phyloP scores from a whole-genome alignment of 2,797 vertebrate genomes.

The Percopsis omiscomaycus region DNA sequence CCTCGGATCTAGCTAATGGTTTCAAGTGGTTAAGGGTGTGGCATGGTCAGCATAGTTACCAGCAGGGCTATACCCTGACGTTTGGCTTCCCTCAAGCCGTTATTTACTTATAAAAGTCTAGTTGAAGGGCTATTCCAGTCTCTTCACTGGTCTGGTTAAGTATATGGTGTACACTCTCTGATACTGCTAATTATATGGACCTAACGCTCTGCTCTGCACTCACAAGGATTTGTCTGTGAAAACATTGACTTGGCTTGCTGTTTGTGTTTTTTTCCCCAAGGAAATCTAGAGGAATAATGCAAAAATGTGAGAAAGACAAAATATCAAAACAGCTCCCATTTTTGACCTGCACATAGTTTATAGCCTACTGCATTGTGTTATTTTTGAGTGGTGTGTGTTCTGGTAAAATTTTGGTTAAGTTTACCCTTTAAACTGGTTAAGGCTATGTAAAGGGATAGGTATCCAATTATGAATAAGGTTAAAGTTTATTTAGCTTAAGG shows the following conservation, averaged over 20 bases:
- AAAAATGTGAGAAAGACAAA: not conserved
- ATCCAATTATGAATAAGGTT: too few species aligned
- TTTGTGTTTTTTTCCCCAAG: slow-evolving; percentile 18
- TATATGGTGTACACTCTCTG: slow-evolving; percentile 64
- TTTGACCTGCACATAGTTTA: too few species aligned
- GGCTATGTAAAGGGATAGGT: too few species aligned
- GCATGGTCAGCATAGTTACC: slow-evolving; percentile 33
- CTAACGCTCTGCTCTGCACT: slow-evolving; percentile 16
- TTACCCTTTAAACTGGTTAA: too few species aligned
- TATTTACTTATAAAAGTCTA: slow-evolving; percentile 74
- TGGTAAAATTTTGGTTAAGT: too few species aligned
- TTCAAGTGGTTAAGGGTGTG: slow-evolving; percentile 66
- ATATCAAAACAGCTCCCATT: not conserved
- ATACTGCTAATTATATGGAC: slow-evolving; percentile 73
- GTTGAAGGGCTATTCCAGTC: slow-evolving; percentile 72
- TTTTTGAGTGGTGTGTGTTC: too few species aligned
- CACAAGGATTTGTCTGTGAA: slow-evolving; percentile 33
- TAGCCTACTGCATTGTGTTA: too few species aligned
- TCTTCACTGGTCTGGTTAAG: slow-evolving; percentile 64
- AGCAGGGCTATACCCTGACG: slow-evolving; percentile 47
- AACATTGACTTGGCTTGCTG: slow-evolving; percentile 35
- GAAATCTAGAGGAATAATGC: slow-evolving; percentile 10
- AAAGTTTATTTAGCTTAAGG: too few species aligned
- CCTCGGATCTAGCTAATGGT: slow-evolving; percentile 22
- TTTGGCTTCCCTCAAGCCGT: slow-evolving; percentile 67